Evolutionary conservation across 2,113 vertebrate species (phyloP).

Genomic region (Macrotis lagotis): DNA sequence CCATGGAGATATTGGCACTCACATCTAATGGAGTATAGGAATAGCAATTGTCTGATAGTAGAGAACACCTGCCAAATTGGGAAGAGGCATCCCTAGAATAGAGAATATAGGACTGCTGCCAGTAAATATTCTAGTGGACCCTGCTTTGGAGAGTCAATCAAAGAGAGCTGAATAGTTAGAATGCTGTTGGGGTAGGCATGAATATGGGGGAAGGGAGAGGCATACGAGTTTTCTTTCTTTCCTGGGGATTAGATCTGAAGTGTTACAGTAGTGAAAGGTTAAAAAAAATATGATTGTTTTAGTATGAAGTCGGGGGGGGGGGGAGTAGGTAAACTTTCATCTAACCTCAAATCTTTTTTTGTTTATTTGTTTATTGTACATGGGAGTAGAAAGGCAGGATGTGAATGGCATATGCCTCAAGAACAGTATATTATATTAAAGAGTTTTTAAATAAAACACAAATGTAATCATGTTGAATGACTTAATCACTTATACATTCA

Average conservation of each 20-base stretch:
- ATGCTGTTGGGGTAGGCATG: not conserved
- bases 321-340: not conserved
- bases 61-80: not conserved
- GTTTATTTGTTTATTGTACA: not conserved
- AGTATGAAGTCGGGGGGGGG: not conserved
- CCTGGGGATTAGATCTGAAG: not conserved
- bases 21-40: not conserved
- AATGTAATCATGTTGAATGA: not conserved
- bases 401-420: not conserved
- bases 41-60: not conserved
- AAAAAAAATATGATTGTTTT: not conserved
- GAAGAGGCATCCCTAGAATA: not conserved
- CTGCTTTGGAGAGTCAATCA: not conserved
- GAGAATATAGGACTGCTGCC: not conserved
- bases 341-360: not conserved
- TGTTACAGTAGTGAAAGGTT: not conserved
- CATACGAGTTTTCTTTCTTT: not conserved
- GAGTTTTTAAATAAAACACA: not conserved
- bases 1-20: not conserved
- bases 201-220: not conserved
- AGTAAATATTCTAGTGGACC: not conserved
- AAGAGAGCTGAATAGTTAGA: not conserved
- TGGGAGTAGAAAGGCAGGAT: not conserved
- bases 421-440: not conserved
- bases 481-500: not conserved